Percentiles rank a stretch among this genome's conserved stretches.
phyloP scores from a whole-genome alignment of 2,113 vertebrate species.

The Colius striatus region DNA sequence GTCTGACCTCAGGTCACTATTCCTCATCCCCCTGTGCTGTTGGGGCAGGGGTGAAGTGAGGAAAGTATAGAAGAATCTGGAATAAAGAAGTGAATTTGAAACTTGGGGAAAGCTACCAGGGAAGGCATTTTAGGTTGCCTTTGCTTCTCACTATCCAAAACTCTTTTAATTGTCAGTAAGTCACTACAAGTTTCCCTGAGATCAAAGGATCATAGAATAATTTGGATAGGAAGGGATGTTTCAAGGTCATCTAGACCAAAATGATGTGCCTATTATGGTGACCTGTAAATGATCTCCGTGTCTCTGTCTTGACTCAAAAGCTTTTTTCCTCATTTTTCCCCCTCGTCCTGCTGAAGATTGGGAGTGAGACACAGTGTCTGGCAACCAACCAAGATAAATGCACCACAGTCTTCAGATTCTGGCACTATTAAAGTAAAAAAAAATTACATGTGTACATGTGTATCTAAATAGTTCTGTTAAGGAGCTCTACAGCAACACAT shows the following conservation, averaged over 20 bases:
- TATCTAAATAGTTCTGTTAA: background rate
- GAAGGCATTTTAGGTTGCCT: background rate
- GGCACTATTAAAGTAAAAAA: background rate
- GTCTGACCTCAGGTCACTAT: no score
- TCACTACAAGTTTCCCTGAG: no score
- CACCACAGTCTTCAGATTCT: background rate
- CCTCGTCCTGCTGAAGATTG: background rate
- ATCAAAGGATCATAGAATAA: no score
- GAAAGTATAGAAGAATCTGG: no score
- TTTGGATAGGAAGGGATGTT: no score
- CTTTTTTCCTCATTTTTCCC: background rate
- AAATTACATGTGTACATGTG: background rate
- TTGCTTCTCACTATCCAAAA: no score
- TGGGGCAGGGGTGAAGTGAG: no score
- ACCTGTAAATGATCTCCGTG: background rate
- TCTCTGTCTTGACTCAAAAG: background rate
- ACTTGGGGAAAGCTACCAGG: background rate
- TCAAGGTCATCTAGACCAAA: no score
- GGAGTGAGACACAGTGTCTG: background rate
- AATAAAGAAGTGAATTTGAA: background rate
- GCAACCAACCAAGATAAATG: background rate
- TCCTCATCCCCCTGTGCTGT: no score
- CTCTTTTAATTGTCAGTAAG: no score
- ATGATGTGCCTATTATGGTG: no score
- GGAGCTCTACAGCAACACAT: background rate